Evolutionary conservation across 2,888 invertebrate genomes (phyloP).

Genomic region (Apodemia duryi): DNA sequence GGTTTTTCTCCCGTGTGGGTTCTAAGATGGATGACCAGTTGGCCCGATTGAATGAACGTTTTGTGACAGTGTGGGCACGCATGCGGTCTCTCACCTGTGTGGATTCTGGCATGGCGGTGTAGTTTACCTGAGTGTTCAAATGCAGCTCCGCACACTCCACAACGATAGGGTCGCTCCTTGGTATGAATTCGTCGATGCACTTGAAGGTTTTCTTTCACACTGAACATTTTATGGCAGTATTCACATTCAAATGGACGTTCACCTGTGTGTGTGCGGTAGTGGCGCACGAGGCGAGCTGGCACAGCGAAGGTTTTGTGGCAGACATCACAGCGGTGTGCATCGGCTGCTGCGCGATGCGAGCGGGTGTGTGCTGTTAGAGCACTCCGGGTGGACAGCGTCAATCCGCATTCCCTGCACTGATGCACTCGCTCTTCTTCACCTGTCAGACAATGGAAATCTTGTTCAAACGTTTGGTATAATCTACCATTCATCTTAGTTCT

Average conservation of each 20-base stretch:
- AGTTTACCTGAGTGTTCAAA: conserved; percentile 95
- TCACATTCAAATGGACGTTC: conserved; percentile 95
- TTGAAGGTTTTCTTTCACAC: conserved; percentile 94
- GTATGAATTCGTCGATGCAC: conserved; percentile 94
- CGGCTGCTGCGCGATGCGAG: conserved; percentile 69
- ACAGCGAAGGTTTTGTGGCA: conserved; percentile 95
- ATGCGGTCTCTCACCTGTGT: conserved; percentile 94
- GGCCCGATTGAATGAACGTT: conserved; percentile 94
- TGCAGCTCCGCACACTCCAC: conserved; percentile 91
- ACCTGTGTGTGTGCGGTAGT: conserved; percentile 94
- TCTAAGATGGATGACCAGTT: conserved; percentile 93
- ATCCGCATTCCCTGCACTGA: conserved; percentile 85
- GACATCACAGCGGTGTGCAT: conserved; percentile 93
- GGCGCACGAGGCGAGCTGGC: conserved; percentile 90
- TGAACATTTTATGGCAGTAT: conserved; percentile 94
- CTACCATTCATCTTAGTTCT: conserved; percentile 20
- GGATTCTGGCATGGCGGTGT: conserved; percentile 94
- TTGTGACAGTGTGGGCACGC: conserved; percentile 92
- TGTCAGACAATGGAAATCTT: conserved; percentile 57
- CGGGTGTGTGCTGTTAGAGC: conserved; percentile 86
- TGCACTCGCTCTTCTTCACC: conserved; percentile 74
- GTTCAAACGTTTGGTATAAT: conserved; percentile 37
- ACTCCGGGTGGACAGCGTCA: conserved; percentile 86
- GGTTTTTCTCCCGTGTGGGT: conserved; percentile 93
- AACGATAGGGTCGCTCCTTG: conserved; percentile 94